phyloP scores from a whole-genome alignment of 2,797 vertebrate species.

The Alectoris magna region DNA sequence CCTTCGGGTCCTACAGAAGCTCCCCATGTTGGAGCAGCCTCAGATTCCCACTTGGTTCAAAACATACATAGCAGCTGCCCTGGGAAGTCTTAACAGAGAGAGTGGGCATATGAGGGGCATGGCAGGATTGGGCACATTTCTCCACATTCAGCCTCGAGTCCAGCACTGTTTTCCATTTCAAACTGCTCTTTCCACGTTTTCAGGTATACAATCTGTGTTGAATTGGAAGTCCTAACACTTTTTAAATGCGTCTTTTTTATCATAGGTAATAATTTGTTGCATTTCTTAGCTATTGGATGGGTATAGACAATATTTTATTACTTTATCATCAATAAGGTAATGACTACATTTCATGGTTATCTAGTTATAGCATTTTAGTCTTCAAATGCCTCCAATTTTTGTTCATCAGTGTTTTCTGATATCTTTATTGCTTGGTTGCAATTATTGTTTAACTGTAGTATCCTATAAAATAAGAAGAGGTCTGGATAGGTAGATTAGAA shows the following conservation, averaged over 20 bases:
- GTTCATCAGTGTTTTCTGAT: background rate
- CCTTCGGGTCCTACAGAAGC: fast-evolving
- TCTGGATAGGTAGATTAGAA: constrained; percentile 45
- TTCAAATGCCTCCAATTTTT: background rate
- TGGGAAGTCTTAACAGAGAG: background rate
- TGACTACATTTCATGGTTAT: background rate
- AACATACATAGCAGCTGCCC: background rate
- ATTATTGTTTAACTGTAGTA: constrained; percentile 8
- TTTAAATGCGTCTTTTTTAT: background rate
- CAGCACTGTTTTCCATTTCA: background rate
- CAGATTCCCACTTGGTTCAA: background rate
- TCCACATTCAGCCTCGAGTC: background rate
- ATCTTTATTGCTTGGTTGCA: background rate
- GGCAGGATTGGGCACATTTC: background rate
- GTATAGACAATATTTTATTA: background rate
- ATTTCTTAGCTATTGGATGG: background rate
- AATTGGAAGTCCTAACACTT: background rate
- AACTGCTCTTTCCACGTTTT: background rate
- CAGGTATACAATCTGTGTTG: background rate
- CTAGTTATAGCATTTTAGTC: background rate
- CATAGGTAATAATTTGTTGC: background rate
- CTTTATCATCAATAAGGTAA: background rate
- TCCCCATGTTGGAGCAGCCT: fast-evolving
- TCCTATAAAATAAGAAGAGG: background rate
- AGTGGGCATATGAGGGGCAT: background rate